phyloP scores from a whole-genome alignment of 2,888 invertebrate species.

The Calameuta pallipes region DNA sequence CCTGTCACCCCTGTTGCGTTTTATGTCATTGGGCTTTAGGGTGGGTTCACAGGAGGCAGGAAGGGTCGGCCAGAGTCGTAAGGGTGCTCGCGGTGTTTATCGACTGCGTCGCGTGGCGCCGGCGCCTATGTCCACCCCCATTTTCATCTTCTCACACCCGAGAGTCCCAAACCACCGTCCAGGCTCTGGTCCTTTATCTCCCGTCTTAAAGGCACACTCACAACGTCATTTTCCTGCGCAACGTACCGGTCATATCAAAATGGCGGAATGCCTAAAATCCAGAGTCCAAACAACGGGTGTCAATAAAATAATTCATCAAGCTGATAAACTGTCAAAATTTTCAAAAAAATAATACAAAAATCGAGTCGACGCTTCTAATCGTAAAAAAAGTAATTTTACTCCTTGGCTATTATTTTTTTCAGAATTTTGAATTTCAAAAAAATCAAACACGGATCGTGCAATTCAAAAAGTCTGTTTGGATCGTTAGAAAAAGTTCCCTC shows the following conservation, averaged over 20 bases:
- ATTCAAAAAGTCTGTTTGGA: neutral
- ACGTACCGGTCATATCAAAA: neutral
- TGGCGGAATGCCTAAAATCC: neutral
- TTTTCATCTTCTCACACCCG: conserved; percentile 5
- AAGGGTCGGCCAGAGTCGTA: conserved; percentile 19
- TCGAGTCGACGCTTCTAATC: no score
- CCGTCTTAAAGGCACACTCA: neutral
- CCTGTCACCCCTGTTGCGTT: conserved; percentile 44
- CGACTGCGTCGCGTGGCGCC: conserved; percentile 40
- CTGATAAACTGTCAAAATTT: neutral
- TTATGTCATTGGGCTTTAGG: conserved; percentile 51
- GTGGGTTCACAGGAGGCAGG: conserved; percentile 6
- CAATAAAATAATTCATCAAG: neutral
- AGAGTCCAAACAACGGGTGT: neutral
- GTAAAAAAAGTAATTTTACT: no score
- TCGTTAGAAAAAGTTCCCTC: neutral
- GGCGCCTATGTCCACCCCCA: conserved; percentile 24
- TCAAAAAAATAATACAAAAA: no score
- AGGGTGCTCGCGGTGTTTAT: conserved; percentile 24
- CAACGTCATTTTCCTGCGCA: neutral
- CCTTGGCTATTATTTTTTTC: no score
- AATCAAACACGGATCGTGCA: no score
- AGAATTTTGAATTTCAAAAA: neutral
- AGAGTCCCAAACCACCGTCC: neutral
- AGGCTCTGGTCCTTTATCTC: neutral